Evolutionary conservation across 2,888 invertebrate species (phyloP).

Genomic region (Adelognathus sp.): DNA sequence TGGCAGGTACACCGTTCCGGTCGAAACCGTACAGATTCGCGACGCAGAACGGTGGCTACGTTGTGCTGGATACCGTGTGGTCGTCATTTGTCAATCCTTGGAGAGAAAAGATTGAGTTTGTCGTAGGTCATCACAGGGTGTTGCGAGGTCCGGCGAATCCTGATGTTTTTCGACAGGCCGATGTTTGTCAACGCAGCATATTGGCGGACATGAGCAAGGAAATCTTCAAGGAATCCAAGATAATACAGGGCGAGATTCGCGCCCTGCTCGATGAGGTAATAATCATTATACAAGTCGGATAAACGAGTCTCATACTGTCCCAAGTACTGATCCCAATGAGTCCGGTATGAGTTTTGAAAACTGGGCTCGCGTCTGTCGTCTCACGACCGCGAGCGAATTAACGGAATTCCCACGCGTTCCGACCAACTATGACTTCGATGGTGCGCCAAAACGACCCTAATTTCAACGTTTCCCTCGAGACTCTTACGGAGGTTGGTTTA

Average conservation of each 20-base stretch:
- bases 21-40: constrained; percentile 91
- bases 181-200: constrained; percentile 74
- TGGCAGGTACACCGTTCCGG: constrained; percentile 87
- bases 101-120: constrained; percentile 94
- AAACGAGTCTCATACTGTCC: too few species aligned
- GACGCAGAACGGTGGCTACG: constrained; percentile 91
- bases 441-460: too few species aligned
- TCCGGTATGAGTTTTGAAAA: too few species aligned
- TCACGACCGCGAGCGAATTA: not conserved
- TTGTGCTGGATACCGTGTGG: constrained; percentile 96
- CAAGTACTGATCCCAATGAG: too few species aligned
- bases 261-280: constrained; percentile 87
- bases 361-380: too few species aligned
- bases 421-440: too few species aligned
- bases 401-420: too few species aligned
- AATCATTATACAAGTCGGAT: constrained; percentile 15
- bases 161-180: constrained; percentile 86
- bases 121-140: constrained; percentile 92
- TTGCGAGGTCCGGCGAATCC: constrained; percentile 89
- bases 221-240: constrained; percentile 84
- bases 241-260: constrained; percentile 86
- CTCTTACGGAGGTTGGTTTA: too few species aligned
- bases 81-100: constrained; percentile 96
- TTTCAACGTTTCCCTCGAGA: too few species aligned
- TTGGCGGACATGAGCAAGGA: constrained; percentile 84